These are phyloP conservation scores for Teleiodes luculella DNA, from an alignment of 2,888 invertebrate genomes.

Conservation along the genomic window DNA sequence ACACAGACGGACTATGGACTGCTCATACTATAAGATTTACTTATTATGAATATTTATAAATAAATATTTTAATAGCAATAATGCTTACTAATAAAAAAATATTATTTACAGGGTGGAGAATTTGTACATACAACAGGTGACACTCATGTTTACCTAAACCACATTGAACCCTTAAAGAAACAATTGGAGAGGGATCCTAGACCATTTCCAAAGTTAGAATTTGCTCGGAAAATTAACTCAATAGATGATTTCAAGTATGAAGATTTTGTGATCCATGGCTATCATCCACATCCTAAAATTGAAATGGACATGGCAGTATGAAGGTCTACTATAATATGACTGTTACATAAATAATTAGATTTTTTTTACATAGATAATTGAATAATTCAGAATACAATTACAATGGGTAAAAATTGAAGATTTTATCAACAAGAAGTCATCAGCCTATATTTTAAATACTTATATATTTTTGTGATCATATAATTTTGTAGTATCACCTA, in stretches of 20 bases:
- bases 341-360: neutral
- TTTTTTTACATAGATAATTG: too few species aligned
- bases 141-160: constrained; percentile 95
- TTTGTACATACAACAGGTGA: constrained; percentile 97
- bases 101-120: constrained; percentile 86
- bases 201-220: constrained; percentile 89
- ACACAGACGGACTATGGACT: too few species aligned
- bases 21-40: too few species aligned
- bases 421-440: too few species aligned
- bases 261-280: constrained; percentile 91
- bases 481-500: too few species aligned
- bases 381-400: too few species aligned
- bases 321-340: constrained; percentile 25
- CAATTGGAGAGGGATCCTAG: constrained; percentile 89
- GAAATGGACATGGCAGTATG: constrained; percentile 95
- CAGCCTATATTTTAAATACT: too few species aligned
- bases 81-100: neutral
- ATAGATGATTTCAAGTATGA: constrained; percentile 93
- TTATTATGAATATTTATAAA: too few species aligned
- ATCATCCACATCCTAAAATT: constrained; percentile 93
- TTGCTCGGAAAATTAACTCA: constrained; percentile 83
- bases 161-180: constrained; percentile 88
- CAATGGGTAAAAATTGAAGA: too few species aligned
- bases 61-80: neutral
- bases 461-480: too few species aligned